Conservation (phyloP, 2,113 vertebrate genomes). For the Lepus americanus region DNA sequence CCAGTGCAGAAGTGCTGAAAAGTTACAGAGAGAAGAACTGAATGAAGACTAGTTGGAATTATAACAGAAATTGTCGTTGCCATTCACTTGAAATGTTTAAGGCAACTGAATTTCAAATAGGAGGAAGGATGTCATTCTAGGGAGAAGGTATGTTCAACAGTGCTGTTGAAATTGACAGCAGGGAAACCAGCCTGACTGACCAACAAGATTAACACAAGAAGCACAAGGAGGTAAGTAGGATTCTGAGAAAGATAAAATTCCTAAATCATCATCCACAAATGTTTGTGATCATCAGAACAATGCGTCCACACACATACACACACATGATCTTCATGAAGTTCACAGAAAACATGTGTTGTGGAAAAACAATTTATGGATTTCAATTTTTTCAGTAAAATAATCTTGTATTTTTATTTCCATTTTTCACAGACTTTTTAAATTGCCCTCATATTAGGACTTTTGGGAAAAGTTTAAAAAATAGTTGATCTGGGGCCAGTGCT, state of each 20-base stretch:
- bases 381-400: neutral
- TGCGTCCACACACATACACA: neutral
- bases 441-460: too few relatives aligned
- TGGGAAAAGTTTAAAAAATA: too few relatives aligned
- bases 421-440: too few relatives aligned
- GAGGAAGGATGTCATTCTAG: neutral
- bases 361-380: too few relatives aligned
- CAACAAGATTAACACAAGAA: neutral
- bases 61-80: neutral
- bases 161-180: neutral
- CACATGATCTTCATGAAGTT: neutral
- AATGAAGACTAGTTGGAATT: neutral
- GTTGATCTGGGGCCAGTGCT: too few relatives aligned
- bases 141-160: neutral
- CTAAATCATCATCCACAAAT: neutral
- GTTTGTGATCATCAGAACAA: constrained; percentile 9
- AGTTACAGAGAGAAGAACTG: neutral
- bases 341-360: neutral
- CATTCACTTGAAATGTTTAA: constrained; percentile 1
- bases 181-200: neutral
- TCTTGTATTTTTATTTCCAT: too few relatives aligned
- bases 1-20: neutral
- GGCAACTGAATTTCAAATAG: neutral
- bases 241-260: neutral
- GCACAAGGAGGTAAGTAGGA: neutral